phyloP scores from a whole-genome alignment of 2,888 invertebrate genomes.

The Hydrotaea cyrtoneurina region DNA sequence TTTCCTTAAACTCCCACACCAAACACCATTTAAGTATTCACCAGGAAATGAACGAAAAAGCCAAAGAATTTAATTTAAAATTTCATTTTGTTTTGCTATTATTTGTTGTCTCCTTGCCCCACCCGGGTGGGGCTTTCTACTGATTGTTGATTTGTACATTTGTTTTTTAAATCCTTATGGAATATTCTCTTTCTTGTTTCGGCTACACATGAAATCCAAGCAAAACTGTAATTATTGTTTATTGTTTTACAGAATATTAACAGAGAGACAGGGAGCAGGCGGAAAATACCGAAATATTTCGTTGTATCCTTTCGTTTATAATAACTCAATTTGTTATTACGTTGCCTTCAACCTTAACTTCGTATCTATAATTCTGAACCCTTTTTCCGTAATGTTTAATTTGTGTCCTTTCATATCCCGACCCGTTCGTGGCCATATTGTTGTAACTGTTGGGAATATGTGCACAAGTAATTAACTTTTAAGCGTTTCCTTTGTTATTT shows the following conservation, averaged over 20 bases:
- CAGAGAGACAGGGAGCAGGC: neutral
- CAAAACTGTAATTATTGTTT: neutral
- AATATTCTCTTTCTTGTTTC: conserved; percentile 3
- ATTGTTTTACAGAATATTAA: neutral
- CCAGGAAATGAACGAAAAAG: neutral
- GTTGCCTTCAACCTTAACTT: neutral
- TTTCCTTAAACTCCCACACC: neutral
- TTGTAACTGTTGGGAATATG: neutral
- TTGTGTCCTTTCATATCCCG: neutral
- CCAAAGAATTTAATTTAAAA: neutral
- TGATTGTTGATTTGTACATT: neutral
- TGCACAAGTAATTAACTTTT: conserved; percentile 59
- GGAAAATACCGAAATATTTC: neutral
- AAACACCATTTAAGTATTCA: neutral
- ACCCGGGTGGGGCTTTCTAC: neutral
- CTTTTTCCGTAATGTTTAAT: conserved; percentile 9
- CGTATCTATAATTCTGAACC: neutral
- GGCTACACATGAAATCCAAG: neutral
- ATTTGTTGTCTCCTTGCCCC: neutral
- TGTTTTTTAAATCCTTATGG: neutral
- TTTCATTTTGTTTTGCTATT: neutral
- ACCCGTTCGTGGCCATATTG: neutral
- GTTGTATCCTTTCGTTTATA: neutral
- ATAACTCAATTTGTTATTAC: neutral
- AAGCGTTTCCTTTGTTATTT: conserved; percentile 59